Evolutionary conservation across 2,888 invertebrate species (phyloP).

Genomic region (Myopa testacea): DNA sequence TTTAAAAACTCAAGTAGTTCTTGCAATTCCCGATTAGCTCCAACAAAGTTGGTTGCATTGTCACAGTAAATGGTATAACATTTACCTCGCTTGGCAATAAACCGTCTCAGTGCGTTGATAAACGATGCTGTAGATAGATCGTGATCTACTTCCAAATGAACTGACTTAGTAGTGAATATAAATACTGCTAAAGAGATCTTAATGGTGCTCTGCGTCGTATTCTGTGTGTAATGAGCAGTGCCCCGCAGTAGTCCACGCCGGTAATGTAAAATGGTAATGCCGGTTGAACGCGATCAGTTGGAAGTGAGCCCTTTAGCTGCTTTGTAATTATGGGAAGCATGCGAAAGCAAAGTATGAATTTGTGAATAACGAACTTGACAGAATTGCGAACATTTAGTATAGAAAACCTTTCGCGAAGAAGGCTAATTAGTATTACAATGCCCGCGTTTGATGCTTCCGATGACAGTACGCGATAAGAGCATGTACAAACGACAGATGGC

Average conservation of each 20-base stretch:
- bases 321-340: conserved; percentile 9
- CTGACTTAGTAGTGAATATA: conserved; percentile 21
- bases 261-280: conserved; percentile 38
- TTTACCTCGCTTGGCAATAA: too few species aligned
- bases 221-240: not conserved
- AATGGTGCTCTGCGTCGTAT: not conserved
- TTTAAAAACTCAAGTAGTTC: too few species aligned
- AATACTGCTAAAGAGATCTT: not conserved
- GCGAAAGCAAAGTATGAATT: conserved; percentile 29
- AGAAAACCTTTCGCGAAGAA: conserved; percentile 31
- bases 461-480: conserved; percentile 32
- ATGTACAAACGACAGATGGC: conserved; percentile 27
- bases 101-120: too few species aligned
- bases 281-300: conserved; percentile 29
- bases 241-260: conserved; percentile 39
- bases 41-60: not conserved
- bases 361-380: conserved; percentile 19
- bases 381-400: conserved; percentile 18
- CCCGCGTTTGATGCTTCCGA: conserved; percentile 36
- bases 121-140: not conserved
- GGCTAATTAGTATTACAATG: conserved; percentile 19
- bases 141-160: not conserved
- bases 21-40: too few species aligned
- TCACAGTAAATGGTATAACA: too few species aligned
- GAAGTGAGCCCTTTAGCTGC: conserved; percentile 47